Evolutionary conservation across 2,113 vertebrate genomes (phyloP).

Genomic region (Aldabrachelys gigantea): DNA sequence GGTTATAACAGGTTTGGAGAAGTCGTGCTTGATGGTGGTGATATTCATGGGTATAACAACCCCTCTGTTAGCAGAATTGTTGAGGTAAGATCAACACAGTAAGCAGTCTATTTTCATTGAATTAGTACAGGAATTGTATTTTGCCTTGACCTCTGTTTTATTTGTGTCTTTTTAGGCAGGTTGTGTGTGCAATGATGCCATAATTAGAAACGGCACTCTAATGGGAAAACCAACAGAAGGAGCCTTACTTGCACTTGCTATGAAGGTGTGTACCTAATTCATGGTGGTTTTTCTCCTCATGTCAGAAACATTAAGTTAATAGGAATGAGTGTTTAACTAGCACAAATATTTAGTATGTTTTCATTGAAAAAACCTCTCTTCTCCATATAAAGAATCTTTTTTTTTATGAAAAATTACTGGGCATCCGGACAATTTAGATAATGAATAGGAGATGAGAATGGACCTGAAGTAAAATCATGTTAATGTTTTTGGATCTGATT

Average conservation of each 20-base stretch:
- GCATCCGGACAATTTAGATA: background rate
- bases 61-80: constrained; percentile 89
- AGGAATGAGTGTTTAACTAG: background rate
- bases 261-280: constrained; percentile 87
- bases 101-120: background rate
- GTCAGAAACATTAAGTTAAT: background rate
- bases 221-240: constrained; percentile 98
- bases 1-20: constrained; percentile 95
- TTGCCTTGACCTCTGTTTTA: background rate
- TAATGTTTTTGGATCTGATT: background rate
- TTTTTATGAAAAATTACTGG: background rate
- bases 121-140: background rate
- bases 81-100: constrained; percentile 84
- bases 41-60: constrained; percentile 93
- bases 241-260: constrained; percentile 93
- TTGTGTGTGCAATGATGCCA: constrained; percentile 95
- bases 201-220: constrained; percentile 90
- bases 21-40: constrained; percentile 89
- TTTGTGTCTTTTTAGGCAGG: constrained; percentile 82
- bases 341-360: background rate
- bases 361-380: background rate
- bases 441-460: background rate
- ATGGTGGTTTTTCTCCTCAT: background rate
- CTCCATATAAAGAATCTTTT: background rate
- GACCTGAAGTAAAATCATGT: background rate